These are phyloP conservation scores for Xestobium rufovillosum DNA, from an alignment of 2,888 invertebrate species.

Conservation along the genomic window DNA sequence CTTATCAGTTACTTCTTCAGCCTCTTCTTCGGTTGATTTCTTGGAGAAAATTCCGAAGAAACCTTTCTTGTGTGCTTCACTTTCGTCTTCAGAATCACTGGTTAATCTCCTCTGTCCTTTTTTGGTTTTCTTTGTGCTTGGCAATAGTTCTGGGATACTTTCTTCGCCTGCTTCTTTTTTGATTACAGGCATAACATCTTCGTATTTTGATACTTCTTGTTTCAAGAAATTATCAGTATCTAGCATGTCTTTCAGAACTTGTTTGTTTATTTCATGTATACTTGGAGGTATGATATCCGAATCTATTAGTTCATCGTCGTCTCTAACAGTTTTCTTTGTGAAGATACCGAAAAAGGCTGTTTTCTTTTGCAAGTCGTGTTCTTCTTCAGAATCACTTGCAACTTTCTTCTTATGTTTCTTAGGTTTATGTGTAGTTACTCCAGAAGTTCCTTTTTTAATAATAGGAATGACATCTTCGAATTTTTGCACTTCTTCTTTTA, in stretches of 20 bases:
- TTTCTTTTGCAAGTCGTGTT: conserved; percentile 15
- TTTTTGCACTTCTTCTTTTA: conserved; percentile 29
- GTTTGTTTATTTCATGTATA: too few species aligned
- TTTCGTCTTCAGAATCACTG: conserved; percentile 6
- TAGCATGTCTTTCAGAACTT: conserved; percentile 14
- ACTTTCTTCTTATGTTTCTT: not conserved
- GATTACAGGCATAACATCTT: conserved; percentile 13
- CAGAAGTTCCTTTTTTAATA: conserved; percentile 4
- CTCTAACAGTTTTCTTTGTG: conserved; percentile 30
- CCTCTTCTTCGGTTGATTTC: conserved; percentile 15
- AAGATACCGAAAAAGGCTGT: conserved; percentile 30
- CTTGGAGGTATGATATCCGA: too few species aligned
- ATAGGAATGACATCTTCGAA: conserved; percentile 27
- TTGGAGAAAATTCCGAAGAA: conserved; percentile 12
- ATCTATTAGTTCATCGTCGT: not conserved
- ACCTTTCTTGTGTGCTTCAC: conserved; percentile 11
- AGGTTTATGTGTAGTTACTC: not conserved
- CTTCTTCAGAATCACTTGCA: conserved; percentile 6
- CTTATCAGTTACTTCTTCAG: conserved; percentile 9
- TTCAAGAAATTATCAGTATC: conserved; percentile 15
- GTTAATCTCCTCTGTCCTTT: conserved; percentile 2
- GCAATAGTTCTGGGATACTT: conserved; percentile 3
- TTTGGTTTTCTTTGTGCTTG: conserved; percentile 5
- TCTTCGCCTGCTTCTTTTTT: conserved; percentile 5
- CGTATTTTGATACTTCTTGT: conserved; percentile 15